Conservation (phyloP, 2,797 vertebrate species). For the Menidia menidia region DNA sequence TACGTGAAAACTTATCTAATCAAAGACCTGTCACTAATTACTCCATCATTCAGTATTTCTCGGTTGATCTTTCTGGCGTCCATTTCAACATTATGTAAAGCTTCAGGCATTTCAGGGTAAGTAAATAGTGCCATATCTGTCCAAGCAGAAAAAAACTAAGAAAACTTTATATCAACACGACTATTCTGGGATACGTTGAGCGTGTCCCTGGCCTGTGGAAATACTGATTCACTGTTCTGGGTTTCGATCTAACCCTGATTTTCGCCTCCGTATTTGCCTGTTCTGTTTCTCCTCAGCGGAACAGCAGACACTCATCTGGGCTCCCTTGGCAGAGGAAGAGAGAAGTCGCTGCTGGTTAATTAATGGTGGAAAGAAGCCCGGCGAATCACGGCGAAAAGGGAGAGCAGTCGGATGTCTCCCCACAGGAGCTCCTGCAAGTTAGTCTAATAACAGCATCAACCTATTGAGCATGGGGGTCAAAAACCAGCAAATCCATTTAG, state of each 20-base stretch:
- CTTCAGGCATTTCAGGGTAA: too few relatives aligned
- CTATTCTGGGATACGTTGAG: conserved; percentile 58
- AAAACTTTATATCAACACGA: conserved; percentile 20
- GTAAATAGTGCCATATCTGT: too few relatives aligned
- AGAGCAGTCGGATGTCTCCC: conserved; percentile 30
- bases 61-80: too few relatives aligned
- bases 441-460: conserved; percentile 52
- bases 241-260: conserved; percentile 21
- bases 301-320: conserved; percentile 43
- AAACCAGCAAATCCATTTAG: background rate
- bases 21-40: too few relatives aligned
- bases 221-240: conserved; percentile 37
- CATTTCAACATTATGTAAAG: too few relatives aligned
- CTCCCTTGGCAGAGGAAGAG: conserved; percentile 63
- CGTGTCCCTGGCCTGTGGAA: conserved; percentile 20
- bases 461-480: conserved; percentile 20
- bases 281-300: conserved; percentile 36
- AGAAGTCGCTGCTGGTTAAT: conserved; percentile 59
- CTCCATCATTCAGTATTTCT: too few relatives aligned
- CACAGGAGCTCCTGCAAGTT: conserved; percentile 55
- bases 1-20: too few relatives aligned
- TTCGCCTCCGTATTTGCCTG: conserved; percentile 5
- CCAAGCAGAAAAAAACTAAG: too few relatives aligned
- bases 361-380: conserved; percentile 64
- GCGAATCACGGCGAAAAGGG: conserved; percentile 37